phyloP scores from a whole-genome alignment of 2,888 invertebrate genomes.

The Notodonta dromedarius region DNA sequence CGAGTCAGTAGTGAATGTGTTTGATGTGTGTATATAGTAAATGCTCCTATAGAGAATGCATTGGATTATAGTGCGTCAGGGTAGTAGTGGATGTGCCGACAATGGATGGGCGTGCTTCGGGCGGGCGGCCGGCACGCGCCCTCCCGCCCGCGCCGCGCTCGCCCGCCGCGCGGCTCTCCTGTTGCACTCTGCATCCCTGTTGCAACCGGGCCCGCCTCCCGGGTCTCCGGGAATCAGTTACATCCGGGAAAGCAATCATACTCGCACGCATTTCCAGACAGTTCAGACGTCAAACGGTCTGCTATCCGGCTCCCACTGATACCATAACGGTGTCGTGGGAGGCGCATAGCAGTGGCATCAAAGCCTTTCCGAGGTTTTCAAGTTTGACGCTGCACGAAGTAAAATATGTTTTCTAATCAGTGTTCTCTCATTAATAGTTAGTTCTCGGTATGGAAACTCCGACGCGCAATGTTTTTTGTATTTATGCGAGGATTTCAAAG shows the following conservation, averaged over 20 bases:
- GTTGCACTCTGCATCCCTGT: constrained; percentile 53
- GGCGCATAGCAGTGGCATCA: neutral
- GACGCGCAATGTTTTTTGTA: constrained; percentile 4
- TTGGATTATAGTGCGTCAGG: constrained; percentile 11
- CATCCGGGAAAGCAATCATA: constrained; percentile 48
- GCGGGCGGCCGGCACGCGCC: constrained; percentile 57
- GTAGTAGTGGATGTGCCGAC: constrained; percentile 25
- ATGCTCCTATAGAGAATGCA: constrained; percentile 10
- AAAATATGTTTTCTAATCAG: neutral
- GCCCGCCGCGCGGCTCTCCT: constrained; percentile 35
- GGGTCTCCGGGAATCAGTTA: constrained; percentile 34
- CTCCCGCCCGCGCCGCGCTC: constrained; percentile 25
- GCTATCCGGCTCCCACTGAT: constrained; percentile 16
- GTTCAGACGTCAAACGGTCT: constrained; percentile 12
- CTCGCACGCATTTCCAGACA: constrained; percentile 42
- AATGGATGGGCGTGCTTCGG: constrained; percentile 55
- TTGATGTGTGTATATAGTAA: constrained; percentile 6
- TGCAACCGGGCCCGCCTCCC: constrained; percentile 56
- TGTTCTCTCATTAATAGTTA: constrained; percentile 4
- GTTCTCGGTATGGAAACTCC: constrained; percentile 7
- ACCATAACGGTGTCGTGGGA: neutral
- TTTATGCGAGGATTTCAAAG: constrained; percentile 13
- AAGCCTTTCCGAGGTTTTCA: neutral
- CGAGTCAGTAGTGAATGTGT: constrained; percentile 5
- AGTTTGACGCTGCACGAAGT: neutral